Evolutionary conservation across 2,797 vertebrate species (phyloP), one percentile per base, ranked within the genome.

Genomic region (Benthosema pterotum): DNA sequence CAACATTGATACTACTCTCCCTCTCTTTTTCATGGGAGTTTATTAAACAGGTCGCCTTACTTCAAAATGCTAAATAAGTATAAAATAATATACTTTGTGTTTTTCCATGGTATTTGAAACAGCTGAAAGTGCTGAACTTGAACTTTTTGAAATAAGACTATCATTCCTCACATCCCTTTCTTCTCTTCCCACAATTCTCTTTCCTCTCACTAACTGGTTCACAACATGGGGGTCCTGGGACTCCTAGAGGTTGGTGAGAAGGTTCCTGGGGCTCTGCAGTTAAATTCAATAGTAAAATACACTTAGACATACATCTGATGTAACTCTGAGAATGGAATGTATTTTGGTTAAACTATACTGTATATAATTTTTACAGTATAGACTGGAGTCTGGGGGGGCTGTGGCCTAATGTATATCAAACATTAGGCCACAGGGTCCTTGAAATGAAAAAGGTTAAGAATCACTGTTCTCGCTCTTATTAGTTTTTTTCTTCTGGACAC

Each of bases 21-120:
- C 65, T 74, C 71, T 72, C 65, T 60, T 78, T 66, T 81, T 85
- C 78, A 64, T 81, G 19, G 19, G 52, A 79, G 63, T 5, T 38
- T 38, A 38, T 38, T 38, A 38, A 38, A 38, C 8, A 38, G 32
- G 9, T 9, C 11, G 79, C 72, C 75, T 68, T 25, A 76, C 79
- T 85, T 86, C 76, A 88, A 87, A 85, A 83, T 79, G 72, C 69
- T 32, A 46, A 14, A 46, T 46, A 42, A 76, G 77, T 71, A 74
- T 45, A 46, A 79, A 72, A 74, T 71, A 58, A 59, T 63, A 58
- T 83, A 69, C 55, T 75, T 62, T 71, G 45, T 83, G 71, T 78
- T 87, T 83, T 60, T 43, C 72, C 25, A 42, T 63, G 78, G 74
- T 80, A 86, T 84, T 76, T 83, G 68, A 83, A 53, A 71, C 65